Percentiles rank a stretch among this genome's conserved stretches.
Evolutionary conservation across 2,113 vertebrate genomes (phyloP).

Genomic region (Danionella cerebrum): DNA sequence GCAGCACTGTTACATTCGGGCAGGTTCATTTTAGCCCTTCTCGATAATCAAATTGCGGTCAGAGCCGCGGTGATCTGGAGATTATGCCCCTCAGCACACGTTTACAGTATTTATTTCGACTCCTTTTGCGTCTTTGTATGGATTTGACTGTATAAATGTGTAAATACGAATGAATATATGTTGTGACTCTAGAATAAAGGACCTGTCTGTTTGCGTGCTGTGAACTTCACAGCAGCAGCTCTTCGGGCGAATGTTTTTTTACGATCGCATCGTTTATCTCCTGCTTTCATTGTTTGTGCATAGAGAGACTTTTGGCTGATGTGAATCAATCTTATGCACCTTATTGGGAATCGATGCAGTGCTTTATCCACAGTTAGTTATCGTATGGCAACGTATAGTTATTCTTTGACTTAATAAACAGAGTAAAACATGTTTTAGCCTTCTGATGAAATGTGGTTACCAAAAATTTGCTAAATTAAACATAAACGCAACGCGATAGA

Average conservation of each 20-base stretch:
- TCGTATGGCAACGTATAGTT: no score
- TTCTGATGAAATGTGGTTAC: no score
- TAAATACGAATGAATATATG: constrained; percentile 32
- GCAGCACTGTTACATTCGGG: constrained; percentile 8
- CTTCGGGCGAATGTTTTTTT: constrained; percentile 3
- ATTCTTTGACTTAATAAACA: no score
- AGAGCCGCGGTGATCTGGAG: no score
- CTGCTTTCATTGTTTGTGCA: not conserved
- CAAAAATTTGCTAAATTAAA: no score
- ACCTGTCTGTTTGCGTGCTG: constrained; percentile 40
- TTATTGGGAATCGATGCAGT: not conserved
- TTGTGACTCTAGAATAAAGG: constrained; percentile 69
- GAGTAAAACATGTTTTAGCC: no score
- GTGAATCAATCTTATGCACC: not conserved
- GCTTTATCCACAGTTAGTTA: not conserved
- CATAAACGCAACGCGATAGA: no score
- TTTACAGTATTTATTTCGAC: constrained; percentile 48
- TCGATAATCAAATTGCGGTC: no score
- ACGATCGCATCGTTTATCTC: not conserved
- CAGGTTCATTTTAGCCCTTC: not conserved
- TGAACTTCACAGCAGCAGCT: constrained; percentile 3
- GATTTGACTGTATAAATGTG: constrained; percentile 23
- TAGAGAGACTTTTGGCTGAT: not conserved
- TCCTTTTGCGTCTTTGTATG: constrained; percentile 35
- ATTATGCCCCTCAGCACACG: constrained; percentile 10